Evolutionary conservation across 2,888 invertebrate species (phyloP), one percentile per base, ranked within the genome.

Genomic region (Cephus pulcher): DNA sequence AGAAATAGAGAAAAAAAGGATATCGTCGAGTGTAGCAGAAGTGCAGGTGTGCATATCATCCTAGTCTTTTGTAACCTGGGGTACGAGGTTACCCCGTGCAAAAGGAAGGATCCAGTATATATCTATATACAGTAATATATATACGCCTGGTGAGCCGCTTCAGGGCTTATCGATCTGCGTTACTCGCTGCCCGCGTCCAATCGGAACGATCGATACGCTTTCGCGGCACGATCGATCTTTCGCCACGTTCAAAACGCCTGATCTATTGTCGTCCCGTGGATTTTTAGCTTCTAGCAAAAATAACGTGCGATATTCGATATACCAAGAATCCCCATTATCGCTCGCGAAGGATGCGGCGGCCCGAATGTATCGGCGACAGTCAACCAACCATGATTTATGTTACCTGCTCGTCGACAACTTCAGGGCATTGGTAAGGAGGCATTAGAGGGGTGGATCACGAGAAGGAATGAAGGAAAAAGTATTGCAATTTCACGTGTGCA

Each of bases 141-240:
- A 40, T 23, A 15, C 6, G 23, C 9, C 23, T 9, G 40, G 23
- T 23, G 23, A 56, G 34, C n/a, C 71, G 71, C 71, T 33, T 32
- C 33, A 33, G 71, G 33, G 32, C 71, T 71, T 71, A 71, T 71
- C 73, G 79, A 81, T 78, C 77, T 79, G 79, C 79, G 34, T 74
- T 76, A 76, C 80, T 75, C 76, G 2, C 56, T 56, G 56, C 56
- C 71, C 23, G 33, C 74, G 77, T 37, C 77, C 76, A 81, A 84
- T 81, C 78, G 80, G 79, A 81, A 78, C 79, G 77, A 84, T 82
- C 84, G 86, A 87, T 85, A 87, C 86, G 86, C 84, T 86, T 87
- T 87, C 87, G 81, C 82, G 78, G 78, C 81, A 81, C 56, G 56
- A 56, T 56, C 56, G 56, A 56, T 56, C 56, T 56, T 56, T 56